Conservation (phyloP, 2,797 vertebrate genomes). For the Dipus sagitta region DNA sequence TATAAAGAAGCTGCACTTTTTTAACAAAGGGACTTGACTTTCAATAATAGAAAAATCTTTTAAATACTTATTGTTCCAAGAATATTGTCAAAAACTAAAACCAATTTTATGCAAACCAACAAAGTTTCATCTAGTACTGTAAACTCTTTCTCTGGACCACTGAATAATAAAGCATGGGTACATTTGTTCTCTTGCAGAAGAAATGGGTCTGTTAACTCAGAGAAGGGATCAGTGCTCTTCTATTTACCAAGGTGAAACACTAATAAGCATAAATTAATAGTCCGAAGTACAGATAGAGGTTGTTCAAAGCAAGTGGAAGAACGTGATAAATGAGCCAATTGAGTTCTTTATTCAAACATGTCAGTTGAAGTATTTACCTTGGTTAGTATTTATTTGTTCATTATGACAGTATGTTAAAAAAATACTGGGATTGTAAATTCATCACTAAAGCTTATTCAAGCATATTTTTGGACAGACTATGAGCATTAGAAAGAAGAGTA, state of each 20-base stretch:
- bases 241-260: neutral
- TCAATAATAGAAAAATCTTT: neutral
- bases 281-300: neutral
- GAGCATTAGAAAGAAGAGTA: neutral
- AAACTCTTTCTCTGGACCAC: neutral
- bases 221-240: neutral
- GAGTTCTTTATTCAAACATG: neutral
- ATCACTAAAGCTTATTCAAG: neutral
- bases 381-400: neutral
- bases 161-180: neutral
- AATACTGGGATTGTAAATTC: neutral
- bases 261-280: conserved; percentile 7
- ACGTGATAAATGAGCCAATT: neutral
- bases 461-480: neutral
- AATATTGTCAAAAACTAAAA: conserved; percentile 10
- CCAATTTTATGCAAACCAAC: neutral
- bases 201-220: neutral
- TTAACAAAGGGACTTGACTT: neutral
- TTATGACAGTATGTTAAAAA: neutral
- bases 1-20: too few relatives aligned
- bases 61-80: neutral
- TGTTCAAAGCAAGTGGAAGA: neutral
- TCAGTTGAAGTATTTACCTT: neutral
- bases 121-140: neutral
- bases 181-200: neutral